These are phyloP conservation scores for Passer domesticus DNA, from an alignment of 2,113 vertebrate genomes.

Conservation along the genomic window DNA sequence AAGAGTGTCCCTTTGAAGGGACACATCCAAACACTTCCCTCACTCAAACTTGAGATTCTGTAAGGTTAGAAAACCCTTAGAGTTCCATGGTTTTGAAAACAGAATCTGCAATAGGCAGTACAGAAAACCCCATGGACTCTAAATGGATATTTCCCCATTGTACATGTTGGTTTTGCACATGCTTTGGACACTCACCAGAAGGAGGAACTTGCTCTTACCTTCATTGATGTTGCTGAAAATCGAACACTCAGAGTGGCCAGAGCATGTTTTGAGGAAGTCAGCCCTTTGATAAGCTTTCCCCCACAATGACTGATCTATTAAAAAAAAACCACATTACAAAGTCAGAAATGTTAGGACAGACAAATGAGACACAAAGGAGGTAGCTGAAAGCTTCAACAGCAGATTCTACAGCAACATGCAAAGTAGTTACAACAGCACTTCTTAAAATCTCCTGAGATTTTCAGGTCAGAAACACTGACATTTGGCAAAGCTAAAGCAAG, in stretches of 20 bases:
- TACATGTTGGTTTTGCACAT: background rate
- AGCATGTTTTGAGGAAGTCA: slow-evolving; percentile 83
- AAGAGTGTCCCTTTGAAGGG: background rate
- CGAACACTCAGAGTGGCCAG: slow-evolving; percentile 88
- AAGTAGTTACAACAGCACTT: background rate
- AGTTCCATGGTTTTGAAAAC: background rate
- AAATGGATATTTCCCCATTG: background rate
- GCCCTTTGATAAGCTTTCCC: slow-evolving; percentile 83
- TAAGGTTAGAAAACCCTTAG: background rate
- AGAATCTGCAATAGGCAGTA: background rate
- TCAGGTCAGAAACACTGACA: background rate
- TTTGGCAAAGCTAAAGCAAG: background rate
- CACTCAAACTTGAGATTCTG: background rate
- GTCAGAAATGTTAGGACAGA: background rate
- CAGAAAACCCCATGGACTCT: background rate
- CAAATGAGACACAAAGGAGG: background rate
- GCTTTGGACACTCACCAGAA: background rate
- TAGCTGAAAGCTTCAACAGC: background rate
- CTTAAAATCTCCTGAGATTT: background rate
- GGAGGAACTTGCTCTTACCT: slow-evolving; percentile 70
- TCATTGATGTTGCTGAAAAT: slow-evolving; percentile 86
- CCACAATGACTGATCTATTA: slow-evolving; percentile 89
- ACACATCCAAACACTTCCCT: background rate
- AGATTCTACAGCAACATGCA: background rate
- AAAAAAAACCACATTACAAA: background rate